Conservation (phyloP, 2,888 invertebrate genomes). For the Steinernema carpocapsae region DNA sequence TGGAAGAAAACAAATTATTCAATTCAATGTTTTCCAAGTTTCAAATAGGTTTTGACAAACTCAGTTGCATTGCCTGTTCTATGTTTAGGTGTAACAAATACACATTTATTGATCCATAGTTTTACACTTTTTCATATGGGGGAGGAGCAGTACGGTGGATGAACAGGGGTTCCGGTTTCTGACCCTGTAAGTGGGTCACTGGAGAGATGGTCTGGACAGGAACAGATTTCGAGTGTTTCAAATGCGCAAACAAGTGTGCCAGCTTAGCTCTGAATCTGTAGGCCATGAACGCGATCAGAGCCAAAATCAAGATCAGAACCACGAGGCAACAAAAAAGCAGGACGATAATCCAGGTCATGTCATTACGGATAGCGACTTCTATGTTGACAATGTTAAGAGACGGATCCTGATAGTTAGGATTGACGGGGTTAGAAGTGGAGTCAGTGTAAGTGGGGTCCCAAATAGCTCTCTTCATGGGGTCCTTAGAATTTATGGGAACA, state of each 20-base stretch:
- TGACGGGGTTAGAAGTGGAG: not conserved
- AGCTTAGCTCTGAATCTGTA: not conserved
- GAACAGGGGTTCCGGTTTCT: constrained; percentile 2
- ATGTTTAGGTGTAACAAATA: too few relatives aligned
- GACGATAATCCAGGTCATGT: not conserved
- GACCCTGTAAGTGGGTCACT: not conserved
- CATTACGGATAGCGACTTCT: not conserved
- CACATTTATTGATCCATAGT: too few relatives aligned
- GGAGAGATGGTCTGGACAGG: not conserved
- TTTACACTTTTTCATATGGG: not conserved
- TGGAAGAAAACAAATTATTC: too few relatives aligned
- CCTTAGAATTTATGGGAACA: not conserved
- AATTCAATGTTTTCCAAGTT: too few relatives aligned
- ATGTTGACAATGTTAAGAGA: not conserved
- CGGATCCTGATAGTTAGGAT: too few relatives aligned
- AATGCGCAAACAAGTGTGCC: not conserved
- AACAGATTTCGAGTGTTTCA: not conserved
- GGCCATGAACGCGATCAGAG: not conserved
- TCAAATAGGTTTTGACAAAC: too few relatives aligned
- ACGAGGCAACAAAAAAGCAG: not conserved
- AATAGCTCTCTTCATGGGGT: not conserved
- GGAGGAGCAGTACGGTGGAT: not conserved
- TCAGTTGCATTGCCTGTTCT: too few relatives aligned
- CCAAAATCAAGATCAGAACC: not conserved
- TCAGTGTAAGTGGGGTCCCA: too few relatives aligned